Evolutionary conservation across 2,113 vertebrate species (phyloP), one percentile per base, ranked within the genome.

Genomic region (Centropus unirufus): DNA sequence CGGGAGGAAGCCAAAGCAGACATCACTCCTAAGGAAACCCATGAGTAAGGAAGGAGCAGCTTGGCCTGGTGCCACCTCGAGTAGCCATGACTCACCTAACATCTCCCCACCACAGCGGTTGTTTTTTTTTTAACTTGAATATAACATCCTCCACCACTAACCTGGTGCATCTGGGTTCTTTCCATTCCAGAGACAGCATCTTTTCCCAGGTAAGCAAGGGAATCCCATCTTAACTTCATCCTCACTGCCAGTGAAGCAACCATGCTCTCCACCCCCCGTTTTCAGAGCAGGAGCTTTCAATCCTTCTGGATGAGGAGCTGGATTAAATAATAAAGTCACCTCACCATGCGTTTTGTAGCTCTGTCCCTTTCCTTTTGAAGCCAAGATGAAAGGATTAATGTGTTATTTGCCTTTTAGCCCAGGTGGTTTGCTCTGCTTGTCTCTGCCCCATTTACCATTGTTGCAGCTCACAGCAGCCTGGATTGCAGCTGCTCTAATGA

Each of bases 1-100:
- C n/a, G 90, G 22, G 76, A 95, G 83, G 89, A 96, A 97, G 61
- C 52, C 91, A 89, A 54, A 81, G 32, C 52, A 94, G 95, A 96
- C 89, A 59, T 93, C 81, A 93, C 72, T 93, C 39, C 23, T 81
- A 70, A 95, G 86, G 94, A 95, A 93, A 92, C 40, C 63, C 52
- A 80, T 89, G 92, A 94, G 68, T 86, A 93, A 97, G 67, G 30
- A 93, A 97, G 67, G n/a, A 95, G 44, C 46, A 72, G 52, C 61
- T 86, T 91, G 90, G 82, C 62, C 59, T 27, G 21, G 30, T 3
- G 29, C 94, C 90, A 95, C 40, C 52, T 78, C 68, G 76, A 62
- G 76, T 84, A 83, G 70, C 86, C 46, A 32, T 89, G 85, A 96
- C 64, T 97, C 92, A 93, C 66, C 68, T n/a, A 75, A 44, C 52